Evolutionary conservation across 2,797 vertebrate species (phyloP).

Genomic region (Sphenopsis melanotis): DNA sequence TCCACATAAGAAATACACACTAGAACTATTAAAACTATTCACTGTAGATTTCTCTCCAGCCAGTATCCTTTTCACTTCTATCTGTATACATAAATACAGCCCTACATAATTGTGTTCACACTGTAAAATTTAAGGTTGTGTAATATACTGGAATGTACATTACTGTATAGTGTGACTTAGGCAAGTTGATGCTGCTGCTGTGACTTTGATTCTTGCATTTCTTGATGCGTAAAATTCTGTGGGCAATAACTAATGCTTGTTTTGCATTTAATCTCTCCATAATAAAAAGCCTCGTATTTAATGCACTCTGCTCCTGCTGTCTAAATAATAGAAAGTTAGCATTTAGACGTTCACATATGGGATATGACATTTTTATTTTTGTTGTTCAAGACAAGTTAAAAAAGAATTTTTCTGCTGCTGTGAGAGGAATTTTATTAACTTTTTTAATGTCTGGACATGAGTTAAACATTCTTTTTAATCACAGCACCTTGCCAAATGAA

Average conservation of each 20-base stretch:
- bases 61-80: neutral
- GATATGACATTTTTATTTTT: neutral
- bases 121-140: neutral
- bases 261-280: neutral
- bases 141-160: neutral
- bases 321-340: neutral
- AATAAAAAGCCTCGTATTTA: neutral
- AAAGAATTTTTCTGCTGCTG: neutral
- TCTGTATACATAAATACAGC: neutral
- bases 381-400: neutral
- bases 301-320: neutral
- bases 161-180: neutral
- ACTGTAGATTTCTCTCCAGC: neutral
- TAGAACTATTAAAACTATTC: neutral
- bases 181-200: neutral
- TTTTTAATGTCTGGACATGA: neutral
- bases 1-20: fast-evolving
- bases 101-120: neutral
- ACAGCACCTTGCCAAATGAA: neutral
- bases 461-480: neutral
- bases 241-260: neutral
- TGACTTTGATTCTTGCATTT: neutral
- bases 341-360: neutral
- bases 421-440: neutral
- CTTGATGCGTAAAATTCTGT: neutral